Base-by-base conservation (phyloP, 2,113 vertebrate species). In the Sturnira hondurensis region DNA sequence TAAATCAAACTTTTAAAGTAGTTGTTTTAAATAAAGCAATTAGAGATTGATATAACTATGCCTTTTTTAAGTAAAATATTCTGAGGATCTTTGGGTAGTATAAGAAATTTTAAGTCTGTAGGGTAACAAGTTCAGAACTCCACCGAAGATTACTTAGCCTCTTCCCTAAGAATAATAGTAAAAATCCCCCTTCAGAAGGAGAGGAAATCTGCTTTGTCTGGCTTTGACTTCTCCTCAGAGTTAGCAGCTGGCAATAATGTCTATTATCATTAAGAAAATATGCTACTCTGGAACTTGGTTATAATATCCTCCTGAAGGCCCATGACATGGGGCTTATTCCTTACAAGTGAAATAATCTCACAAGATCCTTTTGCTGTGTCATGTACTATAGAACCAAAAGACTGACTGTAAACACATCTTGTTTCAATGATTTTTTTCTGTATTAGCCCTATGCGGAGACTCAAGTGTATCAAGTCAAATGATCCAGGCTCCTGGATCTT, bases 61-160 rank as follows among this genome's bases (percentile, higher is more conserved):
- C 92, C 28, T 95, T 93, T 96, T 84, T 87, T 93, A 85, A 65
- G 77, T 95, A 76, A 93, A 96, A 86, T 89, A 82, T 83, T 94
- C 81, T 95, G 63, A 91, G 47, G 82, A 86, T 86, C 70, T 93
- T 92, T 94, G 82, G 36, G 77, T 86, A 73, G 61, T 47, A 47
- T 71, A 80, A 95, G 78, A 94, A 97, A 95, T 24, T 80, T 93
- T 91, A 95, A 50, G 47, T 80, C 71, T 86, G 17, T 52, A 70
- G 73, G 56, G 74, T 92, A 97, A 86, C 31, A 92, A 90, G 13
- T 93, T 98, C 89, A 93, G 95, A 96, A 97, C 91, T 97, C 87
- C 95, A 81, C 43, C 82, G 86, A 96, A 86, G 61, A 96, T 50
- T n/a, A 90, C 94, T 97, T 96, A 0, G 84, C 47, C 88, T 97